phyloP scores from a whole-genome alignment of 2,113 vertebrate species.

The Cranoglanis bouderius region DNA sequence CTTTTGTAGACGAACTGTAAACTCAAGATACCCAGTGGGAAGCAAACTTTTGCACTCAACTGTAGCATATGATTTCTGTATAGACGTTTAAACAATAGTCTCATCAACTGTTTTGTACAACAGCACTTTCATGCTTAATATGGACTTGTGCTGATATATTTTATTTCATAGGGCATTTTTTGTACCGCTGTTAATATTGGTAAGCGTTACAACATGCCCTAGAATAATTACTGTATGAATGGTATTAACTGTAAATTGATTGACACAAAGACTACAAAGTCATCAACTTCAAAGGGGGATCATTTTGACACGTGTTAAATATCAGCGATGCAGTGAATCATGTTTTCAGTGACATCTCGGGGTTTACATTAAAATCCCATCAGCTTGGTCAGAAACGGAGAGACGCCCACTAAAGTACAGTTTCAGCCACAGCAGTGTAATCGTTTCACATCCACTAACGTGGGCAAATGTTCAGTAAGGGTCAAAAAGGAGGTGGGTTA shows the following conservation, averaged over 20 bases:
- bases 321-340: conserved; percentile 19
- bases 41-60: neutral
- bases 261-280: neutral
- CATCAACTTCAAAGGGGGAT: neutral
- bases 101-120: neutral
- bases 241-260: conserved; percentile 4
- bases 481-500: neutral
- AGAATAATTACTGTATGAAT: neutral
- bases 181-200: neutral
- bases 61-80: neutral
- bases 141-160: neutral
- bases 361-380: conserved; percentile 22
- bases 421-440: neutral
- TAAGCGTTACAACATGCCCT: neutral
- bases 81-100: neutral
- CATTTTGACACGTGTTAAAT: neutral
- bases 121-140: neutral
- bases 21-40: neutral
- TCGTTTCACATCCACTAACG: neutral
- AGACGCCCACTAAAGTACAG: neutral
- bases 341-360: conserved; percentile 14
- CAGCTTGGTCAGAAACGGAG: conserved; percentile 20
- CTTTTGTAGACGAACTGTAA: neutral
- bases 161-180: neutral
- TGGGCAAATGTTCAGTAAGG: conserved; percentile 1